Evolutionary conservation across 2,888 invertebrate species (phyloP), one percentile per base, ranked within the genome.

Genomic region (Cenopis cana): DNA sequence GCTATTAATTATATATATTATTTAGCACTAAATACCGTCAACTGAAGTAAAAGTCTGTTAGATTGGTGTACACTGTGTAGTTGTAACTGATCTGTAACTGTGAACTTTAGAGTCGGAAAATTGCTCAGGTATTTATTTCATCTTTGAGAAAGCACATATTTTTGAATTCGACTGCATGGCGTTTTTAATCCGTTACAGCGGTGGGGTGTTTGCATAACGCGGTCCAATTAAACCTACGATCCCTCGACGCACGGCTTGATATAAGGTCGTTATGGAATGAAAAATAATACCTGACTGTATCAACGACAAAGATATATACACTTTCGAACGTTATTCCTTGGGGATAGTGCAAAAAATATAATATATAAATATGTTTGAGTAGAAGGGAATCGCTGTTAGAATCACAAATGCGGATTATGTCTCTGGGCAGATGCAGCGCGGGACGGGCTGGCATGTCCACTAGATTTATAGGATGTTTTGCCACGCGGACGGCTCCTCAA

Each of bases 381-480:
- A 14, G 46, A 46, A 14, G n/a, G 46, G 54, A 60, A 55, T 55
- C 64, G 60, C 66, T 66, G 54, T 38, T 5, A 54, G 36, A 64
- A 64, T 64, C 60, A 41, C 20, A 54, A 60, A 38, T 54, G 54
- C 38, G 60, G 50, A 70, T 70, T 70, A 70, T 70, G 54, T 70
- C 41, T 24, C 57, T 5, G 18, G 62, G 36, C 56, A 52, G 41
- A 70, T 70, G 69, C 69, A 70, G 20, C 52, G 69, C 29, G 41
- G 29, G 70, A 49, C 59, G 64, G 70, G 70, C 66, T 65, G 70
- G 65, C 70, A 60, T 70, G 70, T 70, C 65, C 70, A 70, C 46
- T 54, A 54, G 65, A 70, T 70, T 70, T 70, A 70, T 70, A 36
- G 70, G 46, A 66, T 70, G 70, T 70, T 70, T 70, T 70, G 65